These are phyloP conservation scores for Rhinatrema bivittatum DNA, from an alignment of 2,797 vertebrate species.

Conservation along the genomic window DNA sequence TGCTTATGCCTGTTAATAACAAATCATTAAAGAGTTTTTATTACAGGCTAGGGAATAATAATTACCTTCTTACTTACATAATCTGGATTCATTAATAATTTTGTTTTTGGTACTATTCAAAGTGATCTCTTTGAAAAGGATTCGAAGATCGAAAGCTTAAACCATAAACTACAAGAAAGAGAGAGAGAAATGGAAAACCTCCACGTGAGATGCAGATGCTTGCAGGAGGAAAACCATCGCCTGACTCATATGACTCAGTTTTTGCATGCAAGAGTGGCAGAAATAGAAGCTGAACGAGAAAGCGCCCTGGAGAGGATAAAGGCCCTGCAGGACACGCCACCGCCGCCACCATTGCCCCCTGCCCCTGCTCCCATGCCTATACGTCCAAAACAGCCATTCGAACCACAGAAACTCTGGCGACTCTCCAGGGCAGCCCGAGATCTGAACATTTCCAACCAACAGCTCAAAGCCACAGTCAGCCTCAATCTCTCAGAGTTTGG, in stretches of 20 bases:
- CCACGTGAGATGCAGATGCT: slow-evolving; percentile 38
- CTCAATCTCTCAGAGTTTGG: slow-evolving; percentile 30
- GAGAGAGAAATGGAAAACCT: slow-evolving; percentile 35
- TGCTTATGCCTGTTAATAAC: no score
- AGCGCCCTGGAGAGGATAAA: slow-evolving; percentile 34
- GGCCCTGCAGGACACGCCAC: slow-evolving; percentile 20
- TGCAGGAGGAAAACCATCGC: slow-evolving; percentile 31
- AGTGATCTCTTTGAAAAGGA: slow-evolving; percentile 47
- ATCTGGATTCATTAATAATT: no score
- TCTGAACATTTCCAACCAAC: slow-evolving; percentile 40
- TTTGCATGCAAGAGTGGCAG: slow-evolving; percentile 33
- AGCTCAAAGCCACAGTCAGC: slow-evolving; percentile 26
- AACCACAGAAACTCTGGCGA: not conserved
- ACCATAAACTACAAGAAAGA: slow-evolving; percentile 30
- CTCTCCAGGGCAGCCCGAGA: slow-evolving; percentile 25
- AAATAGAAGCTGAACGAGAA: slow-evolving; percentile 44
- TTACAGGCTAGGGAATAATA: no score
- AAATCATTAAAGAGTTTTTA: no score
- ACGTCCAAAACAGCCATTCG: not conserved
- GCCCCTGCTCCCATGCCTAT: no score
- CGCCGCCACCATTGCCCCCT: no score
- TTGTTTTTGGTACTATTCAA: not conserved
- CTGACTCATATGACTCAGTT: slow-evolving; percentile 32
- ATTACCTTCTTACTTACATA: no score
- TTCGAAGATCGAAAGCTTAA: slow-evolving; percentile 39